Evolutionary conservation across 2,888 invertebrate genomes (phyloP).

Genomic region (Amphimallon solstitiale): DNA sequence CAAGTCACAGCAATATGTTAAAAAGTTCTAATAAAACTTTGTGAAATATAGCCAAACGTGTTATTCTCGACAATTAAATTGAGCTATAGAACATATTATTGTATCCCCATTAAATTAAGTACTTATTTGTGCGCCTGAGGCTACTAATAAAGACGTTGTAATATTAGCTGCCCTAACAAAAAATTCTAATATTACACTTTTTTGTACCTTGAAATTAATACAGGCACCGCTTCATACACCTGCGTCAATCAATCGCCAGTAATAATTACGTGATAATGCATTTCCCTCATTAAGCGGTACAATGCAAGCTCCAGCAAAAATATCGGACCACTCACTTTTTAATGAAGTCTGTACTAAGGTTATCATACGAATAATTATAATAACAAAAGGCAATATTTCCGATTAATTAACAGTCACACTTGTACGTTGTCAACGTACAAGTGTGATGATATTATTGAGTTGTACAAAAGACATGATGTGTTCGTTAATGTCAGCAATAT

Average conservation of each 20-base stretch:
- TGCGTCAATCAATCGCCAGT: constrained; percentile 19
- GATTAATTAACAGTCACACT: constrained; percentile 19
- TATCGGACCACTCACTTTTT: constrained; percentile 13
- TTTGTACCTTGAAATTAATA: constrained; percentile 20
- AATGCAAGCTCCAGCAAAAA: neutral
- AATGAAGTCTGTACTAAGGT: neutral
- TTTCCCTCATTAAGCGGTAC: constrained; percentile 22
- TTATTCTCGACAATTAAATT: too few relatives aligned
- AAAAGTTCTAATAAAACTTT: too few relatives aligned
- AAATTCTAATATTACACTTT: neutral
- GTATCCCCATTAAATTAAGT: too few relatives aligned
- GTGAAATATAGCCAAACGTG: too few relatives aligned
- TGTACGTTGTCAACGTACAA: neutral
- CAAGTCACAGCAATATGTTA: too few relatives aligned
- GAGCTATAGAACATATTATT: too few relatives aligned
- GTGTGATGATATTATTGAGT: neutral
- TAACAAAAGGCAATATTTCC: neutral
- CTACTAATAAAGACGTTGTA: too few relatives aligned
- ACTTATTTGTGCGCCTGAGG: too few relatives aligned
- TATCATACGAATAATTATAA: neutral
- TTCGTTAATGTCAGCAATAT: constrained; percentile 16
- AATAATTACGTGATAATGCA: constrained; percentile 23
- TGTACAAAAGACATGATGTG: neutral
- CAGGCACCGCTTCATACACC: constrained; percentile 1
- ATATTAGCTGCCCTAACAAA: too few relatives aligned